Conservation (phyloP, 2,113 vertebrate genomes). For the Hoplias malabaricus region DNA sequence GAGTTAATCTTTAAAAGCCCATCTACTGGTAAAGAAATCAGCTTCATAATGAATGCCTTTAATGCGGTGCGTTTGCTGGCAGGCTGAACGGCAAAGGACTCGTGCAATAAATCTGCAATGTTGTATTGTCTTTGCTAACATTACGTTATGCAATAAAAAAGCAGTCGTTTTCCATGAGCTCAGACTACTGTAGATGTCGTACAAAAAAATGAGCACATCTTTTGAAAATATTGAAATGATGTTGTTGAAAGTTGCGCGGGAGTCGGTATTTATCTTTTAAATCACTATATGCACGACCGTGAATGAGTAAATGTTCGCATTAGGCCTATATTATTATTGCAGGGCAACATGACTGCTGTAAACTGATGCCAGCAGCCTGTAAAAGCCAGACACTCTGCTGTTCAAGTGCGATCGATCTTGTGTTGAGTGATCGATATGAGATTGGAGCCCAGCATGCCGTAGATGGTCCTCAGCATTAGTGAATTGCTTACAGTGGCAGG, state of each 20-base stretch:
- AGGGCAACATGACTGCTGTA: background rate
- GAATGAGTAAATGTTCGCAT: background rate
- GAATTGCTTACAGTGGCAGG: slow-evolving; percentile 23
- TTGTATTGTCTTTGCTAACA: background rate
- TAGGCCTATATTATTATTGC: slow-evolving; percentile 2
- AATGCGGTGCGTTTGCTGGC: background rate
- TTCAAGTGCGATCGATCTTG: slow-evolving; percentile 34
- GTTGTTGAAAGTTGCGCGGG: background rate
- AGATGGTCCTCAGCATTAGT: slow-evolving; percentile 29
- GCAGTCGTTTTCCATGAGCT: background rate
- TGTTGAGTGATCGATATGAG: slow-evolving; percentile 28
- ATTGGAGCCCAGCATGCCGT: slow-evolving; percentile 16
- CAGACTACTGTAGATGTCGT: background rate
- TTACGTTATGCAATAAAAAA: background rate
- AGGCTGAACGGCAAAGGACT: background rate
- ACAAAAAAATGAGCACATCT: background rate
- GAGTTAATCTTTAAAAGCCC: background rate
- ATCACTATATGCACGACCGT: background rate
- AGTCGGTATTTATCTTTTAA: background rate
- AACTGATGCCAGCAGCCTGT: background rate
- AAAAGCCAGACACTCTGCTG: slow-evolving; percentile 1
- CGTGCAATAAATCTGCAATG: background rate
- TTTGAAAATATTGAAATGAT: background rate
- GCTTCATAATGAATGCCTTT: background rate
- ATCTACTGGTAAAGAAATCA: background rate